Evolutionary conservation across 2,113 vertebrate species (phyloP).

Genomic region (Coturnix japonica): DNA sequence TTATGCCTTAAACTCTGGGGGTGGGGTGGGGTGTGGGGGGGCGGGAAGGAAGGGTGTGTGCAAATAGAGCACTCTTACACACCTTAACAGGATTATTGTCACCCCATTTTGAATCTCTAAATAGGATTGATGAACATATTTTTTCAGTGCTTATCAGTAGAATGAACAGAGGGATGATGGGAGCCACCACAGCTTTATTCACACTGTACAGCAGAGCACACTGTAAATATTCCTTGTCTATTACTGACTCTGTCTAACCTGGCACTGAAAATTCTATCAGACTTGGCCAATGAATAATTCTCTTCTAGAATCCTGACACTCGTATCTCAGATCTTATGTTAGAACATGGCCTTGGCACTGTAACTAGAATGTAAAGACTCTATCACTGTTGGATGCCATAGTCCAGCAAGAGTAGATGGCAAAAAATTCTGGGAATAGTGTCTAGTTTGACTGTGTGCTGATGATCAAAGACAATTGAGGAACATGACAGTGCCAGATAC

Average conservation of each 20-base stretch:
- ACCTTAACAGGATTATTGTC: neutral
- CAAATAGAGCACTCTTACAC: too few species aligned
- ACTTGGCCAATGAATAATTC: neutral
- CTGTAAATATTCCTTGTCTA: neutral
- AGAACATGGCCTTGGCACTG: neutral
- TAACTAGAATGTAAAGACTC: neutral
- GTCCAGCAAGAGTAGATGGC: neutral
- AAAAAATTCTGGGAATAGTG: accelerated
- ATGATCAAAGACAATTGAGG: neutral
- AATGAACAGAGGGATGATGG: neutral
- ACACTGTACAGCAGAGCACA: neutral
- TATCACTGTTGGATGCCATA: accelerated
- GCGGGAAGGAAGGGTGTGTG: too few species aligned
- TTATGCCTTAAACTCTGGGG: too few species aligned
- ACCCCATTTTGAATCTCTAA: neutral
- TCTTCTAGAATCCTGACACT: neutral
- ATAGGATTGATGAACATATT: accelerated
- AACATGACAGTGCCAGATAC: neutral
- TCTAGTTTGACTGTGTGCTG: neutral
- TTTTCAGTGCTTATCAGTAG: neutral
- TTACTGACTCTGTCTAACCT: neutral
- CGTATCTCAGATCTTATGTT: neutral
- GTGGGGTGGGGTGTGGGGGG: too few species aligned
- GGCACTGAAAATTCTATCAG: neutral
- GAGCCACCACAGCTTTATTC: neutral